Conservation (phyloP, 2,113 vertebrate genomes). For the Verasper variegatus region DNA sequence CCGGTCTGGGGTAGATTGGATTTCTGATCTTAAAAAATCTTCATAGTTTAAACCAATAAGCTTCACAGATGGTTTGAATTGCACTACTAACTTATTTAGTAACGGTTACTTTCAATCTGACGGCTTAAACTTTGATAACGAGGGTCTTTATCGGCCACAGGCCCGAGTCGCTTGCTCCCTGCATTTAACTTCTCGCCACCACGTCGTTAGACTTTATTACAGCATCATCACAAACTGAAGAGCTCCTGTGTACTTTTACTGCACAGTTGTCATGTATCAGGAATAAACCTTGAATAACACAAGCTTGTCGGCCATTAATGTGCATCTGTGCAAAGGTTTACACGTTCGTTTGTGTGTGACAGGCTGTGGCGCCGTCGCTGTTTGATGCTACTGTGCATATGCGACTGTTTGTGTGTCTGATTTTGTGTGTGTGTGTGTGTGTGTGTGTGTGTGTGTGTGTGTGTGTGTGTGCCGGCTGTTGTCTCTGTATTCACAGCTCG, state of each 20-base stretch:
- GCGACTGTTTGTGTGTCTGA: not conserved
- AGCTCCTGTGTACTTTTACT: not conserved
- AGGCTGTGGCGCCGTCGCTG: conserved; percentile 20
- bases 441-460: not conserved
- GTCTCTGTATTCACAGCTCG: conserved; percentile 69
- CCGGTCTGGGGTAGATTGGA: no score
- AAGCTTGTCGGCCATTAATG: not conserved
- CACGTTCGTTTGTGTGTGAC: conserved; percentile 27
- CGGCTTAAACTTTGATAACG: no score
- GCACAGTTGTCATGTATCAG: not conserved
- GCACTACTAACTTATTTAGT: no score
- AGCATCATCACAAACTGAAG: not conserved
- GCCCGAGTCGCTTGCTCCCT: not conserved
- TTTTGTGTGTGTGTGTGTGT: not conserved
- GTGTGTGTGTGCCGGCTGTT: conserved; percentile 43
- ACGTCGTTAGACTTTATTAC: no score
- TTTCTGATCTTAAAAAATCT: no score
- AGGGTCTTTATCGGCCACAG: not conserved
- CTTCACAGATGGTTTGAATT: no score
- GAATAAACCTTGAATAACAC: not conserved
- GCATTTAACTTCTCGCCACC: not conserved
- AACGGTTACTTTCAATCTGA: no score
- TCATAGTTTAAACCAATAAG: no score
- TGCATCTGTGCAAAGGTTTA: conserved; percentile 6
- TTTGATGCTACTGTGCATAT: conserved; percentile 30